Evolutionary conservation across 2,797 vertebrate genomes (phyloP).

Genomic region (Characodon lateralis): DNA sequence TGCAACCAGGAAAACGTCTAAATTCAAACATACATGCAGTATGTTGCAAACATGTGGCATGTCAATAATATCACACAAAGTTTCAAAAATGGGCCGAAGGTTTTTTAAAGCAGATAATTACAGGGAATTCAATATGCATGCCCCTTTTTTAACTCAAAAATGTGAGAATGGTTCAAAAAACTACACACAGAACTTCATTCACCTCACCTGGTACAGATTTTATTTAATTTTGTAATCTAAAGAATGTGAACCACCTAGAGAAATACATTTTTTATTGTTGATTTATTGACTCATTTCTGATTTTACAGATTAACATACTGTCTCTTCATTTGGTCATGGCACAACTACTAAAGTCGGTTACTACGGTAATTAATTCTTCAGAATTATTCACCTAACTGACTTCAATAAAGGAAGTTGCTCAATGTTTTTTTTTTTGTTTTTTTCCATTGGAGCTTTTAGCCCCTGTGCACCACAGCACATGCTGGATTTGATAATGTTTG

Average conservation of each 20-base stretch:
- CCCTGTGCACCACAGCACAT: neutral
- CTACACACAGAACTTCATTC: neutral
- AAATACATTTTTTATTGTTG: neutral
- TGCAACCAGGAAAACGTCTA: constrained; percentile 14
- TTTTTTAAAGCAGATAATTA: constrained; percentile 26
- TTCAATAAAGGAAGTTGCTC: constrained; percentile 1
- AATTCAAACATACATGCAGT: constrained; percentile 18
- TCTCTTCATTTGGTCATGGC: constrained; percentile 8
- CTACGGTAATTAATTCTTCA: neutral
- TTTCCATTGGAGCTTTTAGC: neutral
- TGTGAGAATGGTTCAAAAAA: neutral
- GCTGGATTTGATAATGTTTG: neutral
- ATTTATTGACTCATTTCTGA: constrained; percentile 1
- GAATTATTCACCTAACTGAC: neutral
- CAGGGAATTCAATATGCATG: constrained; percentile 1
- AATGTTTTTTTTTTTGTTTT: neutral
- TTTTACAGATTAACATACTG: neutral
- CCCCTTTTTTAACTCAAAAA: neutral
- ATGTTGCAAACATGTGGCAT: constrained; percentile 12
- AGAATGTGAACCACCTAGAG: neutral
- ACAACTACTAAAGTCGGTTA: constrained; percentile 26
- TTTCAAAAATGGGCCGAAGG: constrained; percentile 37
- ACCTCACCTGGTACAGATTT: neutral
- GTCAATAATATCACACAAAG: constrained; percentile 37
- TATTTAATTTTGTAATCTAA: neutral